These are phyloP conservation scores for Pipistrellus kuhlii DNA, from an alignment of 2,797 vertebrate species.

Conservation along the genomic window DNA sequence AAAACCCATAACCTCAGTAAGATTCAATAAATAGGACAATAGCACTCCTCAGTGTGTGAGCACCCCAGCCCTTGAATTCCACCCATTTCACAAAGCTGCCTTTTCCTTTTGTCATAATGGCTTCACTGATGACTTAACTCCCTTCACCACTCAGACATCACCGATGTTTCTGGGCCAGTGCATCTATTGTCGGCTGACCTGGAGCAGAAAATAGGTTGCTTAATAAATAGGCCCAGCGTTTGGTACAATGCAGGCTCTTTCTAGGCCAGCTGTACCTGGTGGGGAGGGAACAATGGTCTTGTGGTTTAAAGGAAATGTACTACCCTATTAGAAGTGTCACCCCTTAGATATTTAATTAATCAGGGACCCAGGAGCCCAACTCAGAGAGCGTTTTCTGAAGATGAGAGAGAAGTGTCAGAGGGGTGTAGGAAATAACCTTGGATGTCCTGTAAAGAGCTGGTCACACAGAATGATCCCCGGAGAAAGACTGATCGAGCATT, in stretches of 20 bases:
- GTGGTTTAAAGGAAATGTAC: constrained; percentile 40
- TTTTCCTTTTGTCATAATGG: neutral
- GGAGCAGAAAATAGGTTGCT: constrained; percentile 74
- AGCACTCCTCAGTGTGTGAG: neutral
- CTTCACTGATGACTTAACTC: constrained; percentile 38
- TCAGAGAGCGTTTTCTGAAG: constrained; percentile 34
- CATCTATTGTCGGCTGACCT: constrained; percentile 67
- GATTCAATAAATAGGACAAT: neutral
- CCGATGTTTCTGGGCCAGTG: neutral
- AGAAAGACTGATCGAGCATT: neutral
- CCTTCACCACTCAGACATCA: neutral
- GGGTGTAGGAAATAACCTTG: neutral
- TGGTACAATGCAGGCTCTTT: constrained; percentile 65
- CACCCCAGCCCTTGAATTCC: neutral
- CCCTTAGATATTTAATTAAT: constrained; percentile 76
- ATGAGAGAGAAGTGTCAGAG: constrained; percentile 20
- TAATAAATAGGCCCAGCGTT: constrained; percentile 63
- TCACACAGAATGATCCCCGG: neutral
- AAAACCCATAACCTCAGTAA: neutral
- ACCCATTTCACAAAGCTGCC: neutral
- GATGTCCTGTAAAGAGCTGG: constrained; percentile 15
- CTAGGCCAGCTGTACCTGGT: constrained; percentile 78
- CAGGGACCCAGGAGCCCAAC: neutral
- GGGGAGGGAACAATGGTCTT: constrained; percentile 69
- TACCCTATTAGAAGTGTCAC: constrained; percentile 8